These are phyloP conservation scores for Sylvicapra grimmia DNA, from an alignment of 2,113 vertebrate genomes.

Conservation along the genomic window DNA sequence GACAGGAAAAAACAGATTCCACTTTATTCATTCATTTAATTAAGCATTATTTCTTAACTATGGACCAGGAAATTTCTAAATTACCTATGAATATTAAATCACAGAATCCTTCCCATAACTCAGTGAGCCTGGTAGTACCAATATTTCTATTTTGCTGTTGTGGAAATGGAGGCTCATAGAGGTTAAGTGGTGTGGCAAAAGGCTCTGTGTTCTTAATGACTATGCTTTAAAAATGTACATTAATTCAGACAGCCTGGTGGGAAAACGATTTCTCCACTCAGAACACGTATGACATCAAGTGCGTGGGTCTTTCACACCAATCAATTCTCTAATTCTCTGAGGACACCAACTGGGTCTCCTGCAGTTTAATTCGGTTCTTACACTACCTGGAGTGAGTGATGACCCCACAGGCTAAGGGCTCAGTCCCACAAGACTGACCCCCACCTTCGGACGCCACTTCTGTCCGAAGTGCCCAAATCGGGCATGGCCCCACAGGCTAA, in stretches of 20 bases:
- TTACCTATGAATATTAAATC: slow-evolving; percentile 25
- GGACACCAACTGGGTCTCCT: not conserved
- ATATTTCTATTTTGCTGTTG: not conserved
- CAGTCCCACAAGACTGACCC: not conserved
- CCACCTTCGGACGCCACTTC: not conserved
- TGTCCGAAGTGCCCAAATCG: not conserved
- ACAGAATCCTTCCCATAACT: not conserved
- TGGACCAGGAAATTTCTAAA: not conserved
- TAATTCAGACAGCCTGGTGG: not conserved
- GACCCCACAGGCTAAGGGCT: not conserved
- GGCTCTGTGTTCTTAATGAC: not conserved
- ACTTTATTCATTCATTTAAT: not conserved
- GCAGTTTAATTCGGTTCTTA: not conserved
- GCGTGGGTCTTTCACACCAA: not conserved
- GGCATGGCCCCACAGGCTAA: not conserved
- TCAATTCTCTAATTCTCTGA: not conserved
- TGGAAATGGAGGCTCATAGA: not conserved
- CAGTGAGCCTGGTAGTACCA: not conserved
- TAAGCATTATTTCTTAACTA: not conserved
- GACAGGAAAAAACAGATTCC: not conserved
- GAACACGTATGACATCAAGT: not conserved
- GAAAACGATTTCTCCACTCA: not conserved
- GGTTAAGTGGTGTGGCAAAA: not conserved
- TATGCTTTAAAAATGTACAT: not conserved
- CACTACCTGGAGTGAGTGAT: not conserved